These are phyloP conservation scores for Pristionchus mayeri DNA, from an alignment of 2,888 invertebrate species.

Conservation along the genomic window DNA sequence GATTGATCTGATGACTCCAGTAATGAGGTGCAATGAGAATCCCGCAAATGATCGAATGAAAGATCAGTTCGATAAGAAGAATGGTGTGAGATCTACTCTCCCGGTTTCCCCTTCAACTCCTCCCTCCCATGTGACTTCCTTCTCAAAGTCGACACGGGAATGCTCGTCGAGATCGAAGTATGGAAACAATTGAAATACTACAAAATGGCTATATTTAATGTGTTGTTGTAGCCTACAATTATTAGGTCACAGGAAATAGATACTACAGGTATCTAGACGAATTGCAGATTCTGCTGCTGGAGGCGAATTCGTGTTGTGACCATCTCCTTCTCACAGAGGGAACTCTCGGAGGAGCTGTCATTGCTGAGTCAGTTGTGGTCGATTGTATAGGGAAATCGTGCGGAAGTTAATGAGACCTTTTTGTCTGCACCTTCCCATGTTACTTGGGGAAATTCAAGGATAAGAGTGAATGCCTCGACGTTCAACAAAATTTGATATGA, in stretches of 20 bases:
- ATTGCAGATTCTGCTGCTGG: not conserved
- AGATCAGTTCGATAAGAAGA: too few relatives aligned
- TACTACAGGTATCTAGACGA: not conserved
- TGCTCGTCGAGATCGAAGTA: conserved; percentile 14
- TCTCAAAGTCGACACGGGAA: conserved; percentile 27
- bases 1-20: too few relatives aligned
- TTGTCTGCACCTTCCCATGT: too few relatives aligned
- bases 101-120: conserved; percentile 24
- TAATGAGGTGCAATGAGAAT: too few relatives aligned
- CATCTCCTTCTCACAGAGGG: not conserved
- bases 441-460: too few relatives aligned
- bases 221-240: not conserved
- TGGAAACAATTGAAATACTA: not conserved
- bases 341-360: not conserved
- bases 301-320: conserved; percentile 27
- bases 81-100: conserved; percentile 22
- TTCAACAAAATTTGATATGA: too few relatives aligned
- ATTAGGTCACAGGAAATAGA: not conserved
- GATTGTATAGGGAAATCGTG: too few relatives aligned
- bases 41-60: too few relatives aligned
- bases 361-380: not conserved
- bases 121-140: conserved; percentile 23
- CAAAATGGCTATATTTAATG: not conserved
- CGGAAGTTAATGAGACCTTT: too few relatives aligned
- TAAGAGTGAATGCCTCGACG: too few relatives aligned